A percentile compares a stretch with the other conserved stretches of the same genome.
Conservation (phyloP, 1,140 invertebrate genomes). For the Medauroidea extradentata region DNA sequence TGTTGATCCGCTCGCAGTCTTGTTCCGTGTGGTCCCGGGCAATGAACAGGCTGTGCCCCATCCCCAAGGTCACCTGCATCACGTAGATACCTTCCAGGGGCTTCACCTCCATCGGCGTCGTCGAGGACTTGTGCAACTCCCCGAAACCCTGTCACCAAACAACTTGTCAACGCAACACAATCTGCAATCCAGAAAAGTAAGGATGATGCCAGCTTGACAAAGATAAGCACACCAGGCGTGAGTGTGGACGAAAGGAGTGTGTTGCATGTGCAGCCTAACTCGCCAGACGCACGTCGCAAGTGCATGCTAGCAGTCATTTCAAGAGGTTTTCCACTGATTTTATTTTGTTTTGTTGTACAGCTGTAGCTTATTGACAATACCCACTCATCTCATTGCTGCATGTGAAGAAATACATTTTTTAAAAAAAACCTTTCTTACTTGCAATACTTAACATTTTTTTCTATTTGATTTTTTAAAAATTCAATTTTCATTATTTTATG, state of each 20-base stretch:
- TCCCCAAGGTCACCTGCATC: slow-evolving; percentile 74
- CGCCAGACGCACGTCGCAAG: background rate
- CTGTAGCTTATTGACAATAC: too few relatives aligned
- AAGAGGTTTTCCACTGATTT: too few relatives aligned
- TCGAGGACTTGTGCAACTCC: slow-evolving; percentile 81
- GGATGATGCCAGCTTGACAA: background rate
- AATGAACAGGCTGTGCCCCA: slow-evolving; percentile 75
- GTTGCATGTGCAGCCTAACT: too few relatives aligned
- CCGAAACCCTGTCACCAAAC: slow-evolving; percentile 66
- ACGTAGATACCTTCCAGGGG: slow-evolving; percentile 77
- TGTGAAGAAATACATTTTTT: too few relatives aligned
- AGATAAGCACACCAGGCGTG: background rate
- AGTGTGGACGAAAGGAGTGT: background rate
- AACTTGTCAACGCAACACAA: background rate
- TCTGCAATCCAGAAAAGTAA: slow-evolving; percentile 7
- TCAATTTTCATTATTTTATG: too few relatives aligned
- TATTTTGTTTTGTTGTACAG: too few relatives aligned
- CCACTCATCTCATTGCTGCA: too few relatives aligned
- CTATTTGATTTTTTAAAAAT: too few relatives aligned
- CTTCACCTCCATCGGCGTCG: slow-evolving; percentile 84
- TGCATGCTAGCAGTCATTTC: too few relatives aligned
- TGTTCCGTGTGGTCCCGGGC: slow-evolving; percentile 61
- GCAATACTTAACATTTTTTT: too few relatives aligned
- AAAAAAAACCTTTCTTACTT: too few relatives aligned
- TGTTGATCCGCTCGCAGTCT: slow-evolving; percentile 57